Base-by-base conservation (phyloP, 2,113 vertebrate species). In the Pygoscelis adeliae region DNA sequence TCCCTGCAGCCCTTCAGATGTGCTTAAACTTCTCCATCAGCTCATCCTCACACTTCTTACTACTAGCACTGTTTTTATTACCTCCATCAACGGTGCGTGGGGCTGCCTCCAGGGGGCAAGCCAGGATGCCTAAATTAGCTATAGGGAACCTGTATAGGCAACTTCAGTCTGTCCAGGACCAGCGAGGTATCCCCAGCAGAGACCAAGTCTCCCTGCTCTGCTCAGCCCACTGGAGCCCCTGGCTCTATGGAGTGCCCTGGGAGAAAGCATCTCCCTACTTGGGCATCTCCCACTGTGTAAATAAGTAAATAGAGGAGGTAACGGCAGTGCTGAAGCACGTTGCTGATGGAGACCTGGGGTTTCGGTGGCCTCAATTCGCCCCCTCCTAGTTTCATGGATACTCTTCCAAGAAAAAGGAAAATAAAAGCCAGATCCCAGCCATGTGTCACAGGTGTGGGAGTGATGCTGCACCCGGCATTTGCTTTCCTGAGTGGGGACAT, bases 21-120 rank as follows among this genome's bases (percentile, higher is more conserved):
- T 34, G 12, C 27, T 76, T 6, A 1, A 77, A 62, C 30, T 40
- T 49, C 52, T 52, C 44, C 66, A 42, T 19, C 58, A 56, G 9
- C 34, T 61, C 56, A 73, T 56, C 50, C 29, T 80, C 73, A 11
- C 19, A 1, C 20, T 38, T 47, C 7, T 63, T 40, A 36, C 38
- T 70, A 18, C 8, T 8, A 13, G 13, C 2, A 2, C 10, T 0
- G 0, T 16, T 88, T 83, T 52, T 55, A 32, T 44, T 55, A 55
- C 65, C 87, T 97, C 58, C 73, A 23, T 30, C 74, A 72, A 61
- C 0, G 34, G 44, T 94, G 84, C 36, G 3, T 95, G 93, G 96
- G 95, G 92, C 82, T 23, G 70, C 97, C 97, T 96, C 93, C 95
- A 95, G 97, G 96, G 93, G 97, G 97, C 96, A 97, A 97, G 82